phyloP scores from a whole-genome alignment of 2,888 invertebrate genomes.

The Leucania comma region DNA sequence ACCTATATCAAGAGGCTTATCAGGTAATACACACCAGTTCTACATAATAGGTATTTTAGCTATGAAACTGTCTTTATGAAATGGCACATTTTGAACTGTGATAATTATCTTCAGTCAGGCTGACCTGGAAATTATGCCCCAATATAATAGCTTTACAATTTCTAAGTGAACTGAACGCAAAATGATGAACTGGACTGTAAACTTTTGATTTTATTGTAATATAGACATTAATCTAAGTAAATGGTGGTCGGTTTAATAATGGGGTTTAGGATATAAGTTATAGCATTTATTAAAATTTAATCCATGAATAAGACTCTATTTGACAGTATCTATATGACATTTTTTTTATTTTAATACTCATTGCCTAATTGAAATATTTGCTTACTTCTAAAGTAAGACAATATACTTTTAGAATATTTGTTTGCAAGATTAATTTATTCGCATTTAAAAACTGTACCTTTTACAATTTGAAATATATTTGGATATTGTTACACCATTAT shows the following conservation, averaged over 20 bases:
- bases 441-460: constrained; percentile 25
- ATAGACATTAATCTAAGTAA: neutral
- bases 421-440: constrained; percentile 5
- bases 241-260: neutral
- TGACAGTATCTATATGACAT: neutral
- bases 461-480: constrained; percentile 34
- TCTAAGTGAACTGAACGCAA: neutral
- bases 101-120: too few relatives aligned
- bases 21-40: neutral
- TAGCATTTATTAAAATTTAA: neutral
- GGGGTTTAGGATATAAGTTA: neutral
- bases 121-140: too few relatives aligned
- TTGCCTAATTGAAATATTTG: neutral
- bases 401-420: constrained; percentile 4
- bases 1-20: neutral
- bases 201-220: neutral
- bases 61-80: too few relatives aligned
- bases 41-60: neutral
- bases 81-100: too few relatives aligned
- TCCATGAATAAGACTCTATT: neutral
- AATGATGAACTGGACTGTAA: neutral
- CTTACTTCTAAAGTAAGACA: neutral
- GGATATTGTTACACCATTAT: neutral
- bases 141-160: neutral
- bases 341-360: neutral